A percentile compares a stretch with the other conserved stretches of the same genome.
Conservation (phyloP, 2,797 vertebrate genomes). For the Enteromius treurensis region DNA sequence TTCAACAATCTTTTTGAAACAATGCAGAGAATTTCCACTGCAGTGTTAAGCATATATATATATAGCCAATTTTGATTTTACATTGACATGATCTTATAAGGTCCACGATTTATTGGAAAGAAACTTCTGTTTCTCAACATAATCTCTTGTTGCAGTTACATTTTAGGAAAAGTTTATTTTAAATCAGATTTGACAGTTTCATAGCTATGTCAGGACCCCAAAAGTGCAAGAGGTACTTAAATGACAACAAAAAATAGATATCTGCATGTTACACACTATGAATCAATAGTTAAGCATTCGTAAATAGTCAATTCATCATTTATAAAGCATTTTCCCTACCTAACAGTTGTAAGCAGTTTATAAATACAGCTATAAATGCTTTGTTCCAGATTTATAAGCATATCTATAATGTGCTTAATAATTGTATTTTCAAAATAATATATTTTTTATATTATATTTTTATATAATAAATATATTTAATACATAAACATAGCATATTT, state of each 20-base stretch:
- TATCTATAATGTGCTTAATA: no score
- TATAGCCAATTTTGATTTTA: not conserved
- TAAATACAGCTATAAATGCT: no score
- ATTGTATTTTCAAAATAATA: not conserved
- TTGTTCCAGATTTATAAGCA: no score
- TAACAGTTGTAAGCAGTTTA: no score
- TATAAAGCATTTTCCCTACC: no score
- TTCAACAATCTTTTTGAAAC: constrained; percentile 11
- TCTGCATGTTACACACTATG: no score
- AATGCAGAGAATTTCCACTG: not conserved
- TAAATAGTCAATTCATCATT: no score
- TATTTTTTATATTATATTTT: not conserved
- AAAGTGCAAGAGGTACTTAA: not conserved
- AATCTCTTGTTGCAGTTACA: not conserved
- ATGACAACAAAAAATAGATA: not conserved
- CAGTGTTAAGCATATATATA: not conserved
- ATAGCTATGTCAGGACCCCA: not conserved
- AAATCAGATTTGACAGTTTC: not conserved
- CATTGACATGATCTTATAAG: not conserved
- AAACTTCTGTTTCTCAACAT: not conserved
- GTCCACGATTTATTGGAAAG: not conserved
- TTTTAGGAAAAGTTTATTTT: not conserved
- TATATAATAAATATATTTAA: no score
- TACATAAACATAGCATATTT: no score
- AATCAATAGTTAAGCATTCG: no score